Evolutionary conservation across 2,113 vertebrate species (phyloP), one percentile per base, ranked within the genome.

Genomic region (Tragelaphus strepsiceros): DNA sequence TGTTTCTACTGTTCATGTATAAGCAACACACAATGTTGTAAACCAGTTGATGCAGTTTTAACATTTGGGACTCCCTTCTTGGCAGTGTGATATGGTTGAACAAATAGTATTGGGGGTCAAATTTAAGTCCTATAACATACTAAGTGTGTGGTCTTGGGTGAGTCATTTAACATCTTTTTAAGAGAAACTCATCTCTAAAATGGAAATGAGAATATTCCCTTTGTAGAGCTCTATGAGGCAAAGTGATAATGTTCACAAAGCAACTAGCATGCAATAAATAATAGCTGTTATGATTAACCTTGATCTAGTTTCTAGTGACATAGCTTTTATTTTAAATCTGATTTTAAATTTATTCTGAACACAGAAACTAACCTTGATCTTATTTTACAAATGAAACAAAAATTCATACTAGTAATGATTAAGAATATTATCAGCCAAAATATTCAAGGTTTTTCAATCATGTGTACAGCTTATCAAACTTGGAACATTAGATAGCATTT

Each of bases 321-420:
- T 88, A 67, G 51, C 30, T 14, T 28, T 67, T 93, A 74, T 71
- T 96, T 94, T 26, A 94, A 87, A 83, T 84, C 64, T 89, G 22
- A 90, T 90, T 91, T 97, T 85, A 91, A 96, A 91, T 82, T 91
- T 97, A 91, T 54, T 88, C 10, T 71, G 17, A 24, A n/a, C 19
- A 81, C 16, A 94, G 21, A 91, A 58, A 2, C 39, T 83, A 82
- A 86, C 15, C 12, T 83, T 51, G n/a, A 96, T 80, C 19, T 92
- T 86, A 86, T 59, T 95, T 32, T 3, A 96, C 85, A 89, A 91
- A 30, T 96, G 17, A 96, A 95, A 46, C 53, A 94, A 84, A 96
- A 71, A 32, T 88, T 1, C 59, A 82, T 14, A 49, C 15, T 24
- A 62, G 19, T 81, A 61, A 78, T 83, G 51, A 85, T 58, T 59